These are phyloP conservation scores for Pterocles orientalis DNA, from an alignment of 2,113 vertebrate species.

Conservation along the genomic window DNA sequence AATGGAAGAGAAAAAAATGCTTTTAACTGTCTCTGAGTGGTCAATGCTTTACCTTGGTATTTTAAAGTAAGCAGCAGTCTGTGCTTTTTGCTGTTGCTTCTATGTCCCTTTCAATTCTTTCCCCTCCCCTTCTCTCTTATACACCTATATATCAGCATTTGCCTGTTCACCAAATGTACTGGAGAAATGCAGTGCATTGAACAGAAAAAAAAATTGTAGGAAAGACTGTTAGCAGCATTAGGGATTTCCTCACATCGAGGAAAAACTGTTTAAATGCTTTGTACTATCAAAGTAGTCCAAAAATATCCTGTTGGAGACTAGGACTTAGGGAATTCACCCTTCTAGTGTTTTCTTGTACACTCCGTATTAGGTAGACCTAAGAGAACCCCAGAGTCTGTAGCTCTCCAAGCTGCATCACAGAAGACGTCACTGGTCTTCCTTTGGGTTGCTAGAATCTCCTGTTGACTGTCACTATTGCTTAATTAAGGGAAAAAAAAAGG, in stretches of 20 bases:
- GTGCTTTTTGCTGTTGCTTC: not conserved
- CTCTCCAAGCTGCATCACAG: not conserved
- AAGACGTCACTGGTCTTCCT: conserved; percentile 50
- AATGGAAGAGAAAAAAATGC: not conserved
- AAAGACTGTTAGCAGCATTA: not conserved
- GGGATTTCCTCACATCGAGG: not conserved
- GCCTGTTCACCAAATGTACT: not conserved
- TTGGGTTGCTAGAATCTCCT: conserved; percentile 23
- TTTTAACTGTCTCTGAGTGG: not conserved
- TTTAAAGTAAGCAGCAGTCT: not conserved
- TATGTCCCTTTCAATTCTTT: not conserved
- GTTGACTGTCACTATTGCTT: conserved; percentile 21
- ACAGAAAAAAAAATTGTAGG: not conserved
- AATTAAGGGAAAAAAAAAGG: not conserved
- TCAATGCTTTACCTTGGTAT: not conserved
- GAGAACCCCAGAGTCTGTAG: not conserved
- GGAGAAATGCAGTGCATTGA: not conserved
- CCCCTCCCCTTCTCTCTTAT: not conserved
- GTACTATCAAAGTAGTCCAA: not conserved
- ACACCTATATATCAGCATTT: not conserved
- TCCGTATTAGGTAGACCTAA: conserved; percentile 52
- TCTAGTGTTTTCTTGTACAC: not conserved
- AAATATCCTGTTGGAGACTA: conserved; percentile 8
- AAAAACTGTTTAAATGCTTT: not conserved
- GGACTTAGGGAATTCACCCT: not conserved